Conservation (phyloP, 1,140 invertebrate genomes). For the Macrobrachium nipponense region DNA sequence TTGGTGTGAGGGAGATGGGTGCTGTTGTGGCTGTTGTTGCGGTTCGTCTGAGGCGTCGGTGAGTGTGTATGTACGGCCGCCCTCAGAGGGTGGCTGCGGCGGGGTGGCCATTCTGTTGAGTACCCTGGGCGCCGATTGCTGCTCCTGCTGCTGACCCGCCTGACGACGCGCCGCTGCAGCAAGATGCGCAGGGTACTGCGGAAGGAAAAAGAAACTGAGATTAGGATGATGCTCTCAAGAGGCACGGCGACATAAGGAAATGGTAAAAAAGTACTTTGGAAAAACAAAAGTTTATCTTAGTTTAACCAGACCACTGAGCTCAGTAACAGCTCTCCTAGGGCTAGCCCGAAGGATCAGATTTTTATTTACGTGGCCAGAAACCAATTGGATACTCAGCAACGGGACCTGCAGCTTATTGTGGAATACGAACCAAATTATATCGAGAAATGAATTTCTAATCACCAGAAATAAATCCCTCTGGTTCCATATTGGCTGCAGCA, state of each 20-base stretch:
- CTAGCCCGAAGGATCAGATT: too few relatives aligned
- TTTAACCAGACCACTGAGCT: too few relatives aligned
- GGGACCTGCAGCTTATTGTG: too few relatives aligned
- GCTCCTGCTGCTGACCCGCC: constrained; percentile 39
- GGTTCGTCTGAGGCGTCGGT: constrained; percentile 54
- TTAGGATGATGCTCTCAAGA: neutral
- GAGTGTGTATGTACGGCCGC: constrained; percentile 60
- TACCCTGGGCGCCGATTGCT: constrained; percentile 34
- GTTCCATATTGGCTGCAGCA: too few relatives aligned
- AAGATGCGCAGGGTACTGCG: constrained; percentile 63
- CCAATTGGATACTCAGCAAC: too few relatives aligned
- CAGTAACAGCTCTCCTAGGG: too few relatives aligned
- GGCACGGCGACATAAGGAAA: neutral
- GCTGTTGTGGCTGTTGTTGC: neutral
- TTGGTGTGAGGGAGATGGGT: neutral
- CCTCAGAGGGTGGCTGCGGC: constrained; percentile 45
- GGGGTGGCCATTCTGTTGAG: constrained; percentile 19
- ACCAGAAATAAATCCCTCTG: too few relatives aligned
- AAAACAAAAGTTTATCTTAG: neutral
- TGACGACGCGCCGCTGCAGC: constrained; percentile 60
- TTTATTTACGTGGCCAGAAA: too few relatives aligned
- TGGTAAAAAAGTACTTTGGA: neutral
- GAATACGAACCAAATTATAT: too few relatives aligned
- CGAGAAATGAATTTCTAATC: too few relatives aligned
- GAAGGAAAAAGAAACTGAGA: neutral